A percentile compares a stretch with the other conserved stretches of the same genome.
Conservation (phyloP, 2,797 vertebrate genomes). For the Hipposideros larvatus region DNA sequence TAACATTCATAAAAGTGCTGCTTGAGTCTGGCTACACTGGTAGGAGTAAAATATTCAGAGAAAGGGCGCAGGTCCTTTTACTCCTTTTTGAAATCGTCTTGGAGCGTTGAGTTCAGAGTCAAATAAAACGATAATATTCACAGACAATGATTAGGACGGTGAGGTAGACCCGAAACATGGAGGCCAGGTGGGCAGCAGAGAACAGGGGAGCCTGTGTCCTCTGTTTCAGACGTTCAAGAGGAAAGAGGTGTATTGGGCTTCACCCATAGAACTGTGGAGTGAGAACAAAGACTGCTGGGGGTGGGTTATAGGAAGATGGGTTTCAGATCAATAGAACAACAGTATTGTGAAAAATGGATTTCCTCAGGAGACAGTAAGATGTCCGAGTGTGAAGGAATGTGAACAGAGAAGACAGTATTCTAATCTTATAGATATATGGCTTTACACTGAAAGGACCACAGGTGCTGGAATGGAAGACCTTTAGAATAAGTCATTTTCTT, state of each 20-base stretch:
- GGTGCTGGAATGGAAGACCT: background rate
- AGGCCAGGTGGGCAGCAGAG: background rate
- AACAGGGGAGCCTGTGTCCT: background rate
- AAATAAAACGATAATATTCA: slow-evolving; percentile 5
- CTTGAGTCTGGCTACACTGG: background rate
- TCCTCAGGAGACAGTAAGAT: background rate
- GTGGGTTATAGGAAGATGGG: background rate
- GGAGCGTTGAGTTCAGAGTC: background rate
- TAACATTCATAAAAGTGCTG: background rate
- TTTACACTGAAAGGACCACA: background rate
- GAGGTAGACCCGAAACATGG: background rate
- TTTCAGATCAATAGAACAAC: background rate
- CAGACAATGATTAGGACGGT: background rate
- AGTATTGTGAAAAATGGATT: slow-evolving; percentile 1
- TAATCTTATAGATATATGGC: background rate
- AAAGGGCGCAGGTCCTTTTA: background rate
- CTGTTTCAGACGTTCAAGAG: background rate
- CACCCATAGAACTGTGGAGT: background rate
- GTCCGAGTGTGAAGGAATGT: background rate
- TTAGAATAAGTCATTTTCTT: slow-evolving; percentile 13
- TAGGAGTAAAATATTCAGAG: background rate
- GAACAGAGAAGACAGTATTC: background rate
- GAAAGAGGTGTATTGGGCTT: background rate
- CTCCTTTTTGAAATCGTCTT: slow-evolving; percentile 36
- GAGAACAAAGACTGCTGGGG: background rate